Base-by-base conservation (phyloP, 92 coral and sea anemone species). In the Isaurus tuberculatus region DNA sequence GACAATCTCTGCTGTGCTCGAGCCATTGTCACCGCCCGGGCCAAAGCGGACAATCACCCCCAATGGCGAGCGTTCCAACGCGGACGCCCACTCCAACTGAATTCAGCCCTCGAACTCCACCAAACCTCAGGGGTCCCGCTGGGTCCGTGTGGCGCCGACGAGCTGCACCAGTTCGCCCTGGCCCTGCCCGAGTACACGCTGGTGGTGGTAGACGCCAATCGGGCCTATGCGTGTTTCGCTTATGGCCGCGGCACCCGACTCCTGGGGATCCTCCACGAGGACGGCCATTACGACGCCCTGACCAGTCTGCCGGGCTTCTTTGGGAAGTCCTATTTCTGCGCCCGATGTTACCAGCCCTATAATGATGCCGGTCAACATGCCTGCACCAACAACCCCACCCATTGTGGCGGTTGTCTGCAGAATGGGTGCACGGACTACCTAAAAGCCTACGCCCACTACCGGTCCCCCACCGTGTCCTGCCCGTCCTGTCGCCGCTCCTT, bases 1-100 rank as follows among this genome's bases (percentile, higher is more conserved):
- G 86, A 90, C 26, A 32, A 34, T 7, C 27, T 90, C 14, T 90
- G 93, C 32, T 72, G 85, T 66, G 91, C 91, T 2, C 34, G 91
- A 0, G 88, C 88, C 31, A 57, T 88, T 0, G 91, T 83, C 1
- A 83, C 81, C 0, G 31, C 36, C 17, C 5, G 10, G 23, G 73
- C 46, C 48, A 32, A 13, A 2, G 73, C 10, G 2, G 46, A 17
- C 10, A 33, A 13, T 2, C 33, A 40, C 16, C 28, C 22, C 14
- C 8, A 40, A 2, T 8, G n/a, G 17, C 31, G 25, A 6, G n/a
- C 57, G 17, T 70, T 40, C 31, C 22, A 37, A 16, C 22, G 17
- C 17, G 25, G 34, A 1, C 17, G 55, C 13, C 14, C 27, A 9
- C 15, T 69, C 13, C 49, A 69, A 6, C 73, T 8, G 5, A 1